Base-by-base conservation (phyloP, 1,140 invertebrate species). In the Pomacea maculata region DNA sequence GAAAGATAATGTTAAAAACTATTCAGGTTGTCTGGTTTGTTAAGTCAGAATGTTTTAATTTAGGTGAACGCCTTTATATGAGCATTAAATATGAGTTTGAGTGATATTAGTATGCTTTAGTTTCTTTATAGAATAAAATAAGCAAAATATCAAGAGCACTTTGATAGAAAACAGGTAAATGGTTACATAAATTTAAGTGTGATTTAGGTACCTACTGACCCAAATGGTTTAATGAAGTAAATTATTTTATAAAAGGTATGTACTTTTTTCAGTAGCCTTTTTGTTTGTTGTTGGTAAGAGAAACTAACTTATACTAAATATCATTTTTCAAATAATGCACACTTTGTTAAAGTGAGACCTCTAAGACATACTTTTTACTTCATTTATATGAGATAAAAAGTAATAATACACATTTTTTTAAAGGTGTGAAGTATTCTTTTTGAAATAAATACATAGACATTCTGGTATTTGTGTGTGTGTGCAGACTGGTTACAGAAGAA, bases 401-500 rank as follows among this genome's bases (percentile, higher is more conserved):
- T 3, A 65, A 19, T 65, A 19, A 65, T 65, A 2, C 17, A 25
- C 64, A 3, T 65, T 17, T 4, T 19, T 65, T 65, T 65, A 65
- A 65, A 65, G 64, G n/a, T 65, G 64, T 19, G 64, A n/a, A 7
- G 64, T 7, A 61, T 61, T 57, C 19, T 75, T 9, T 61, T 10
- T 75, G 14, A 57, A 21, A 61, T 75, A 25, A 17, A 61, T 52
- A 17, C 11, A 25, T 74, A 45, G 55, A 80, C 0, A 29, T 29
- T 63, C 17, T 78, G 19, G 9, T 75, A n/a, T 57, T 52, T 75
- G 11, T 57, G 61, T 85, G 57, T 17, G 57, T 61, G 57, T 75
- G 55, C 79, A 88, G 87, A 79, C 64, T 83, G 57, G 81, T 87
- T 61, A 85, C 83, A 55, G 83, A 86, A 55, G 84, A 85, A 29